Base-by-base conservation (phyloP, 1,140 invertebrate species). In the Drosophila aff. region DNA sequence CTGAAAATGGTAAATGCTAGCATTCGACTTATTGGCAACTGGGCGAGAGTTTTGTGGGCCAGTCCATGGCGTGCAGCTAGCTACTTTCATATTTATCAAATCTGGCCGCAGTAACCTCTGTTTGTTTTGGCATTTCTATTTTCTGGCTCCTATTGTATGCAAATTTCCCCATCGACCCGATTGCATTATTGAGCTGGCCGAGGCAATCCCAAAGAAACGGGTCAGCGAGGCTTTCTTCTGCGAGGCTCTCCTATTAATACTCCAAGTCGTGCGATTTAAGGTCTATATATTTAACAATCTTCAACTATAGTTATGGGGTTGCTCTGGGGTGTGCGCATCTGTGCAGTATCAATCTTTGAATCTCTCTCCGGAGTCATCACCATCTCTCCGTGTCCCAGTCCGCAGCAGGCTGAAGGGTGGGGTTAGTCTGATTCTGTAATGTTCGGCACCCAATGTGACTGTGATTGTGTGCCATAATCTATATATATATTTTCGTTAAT, bases 81-180 rank as follows among this genome's bases (percentile, higher is more conserved):
- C 41, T 58, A 82, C 82, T 84, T 84, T 84, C 82, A 74, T 82
- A 79, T 76, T 76, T 79, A 83, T 83, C 57, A 58, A 79, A 67
- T 82, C 61, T 61, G 38, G n/a, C 46, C 61, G n/a, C 21, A 21
- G 49, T 46, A 55, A 44, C 40, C 49, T 46, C 66, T 71, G 31
- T 68, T 57, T 44, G 21, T 33, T 75, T 40, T 38, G 60, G 26
- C 21, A 60, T 67, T 60, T 50, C 50, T 21, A 71, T 59, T 57
- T 57, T 40, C 11, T 38, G 44, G 21, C 36, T 33, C 46, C 76
- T 7, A 78, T 78, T 78, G 75, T 79, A 78, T 78, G 76, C 58
- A 63, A 78, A 78, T 78, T 76, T 46, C 10, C 15, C 31, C 21
- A 16, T 40, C 15, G 15, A 49, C 21, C 44, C 52, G 46, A 26